Base-by-base conservation (phyloP, 2,888 invertebrate species). In the Linyphia triangularis region DNA sequence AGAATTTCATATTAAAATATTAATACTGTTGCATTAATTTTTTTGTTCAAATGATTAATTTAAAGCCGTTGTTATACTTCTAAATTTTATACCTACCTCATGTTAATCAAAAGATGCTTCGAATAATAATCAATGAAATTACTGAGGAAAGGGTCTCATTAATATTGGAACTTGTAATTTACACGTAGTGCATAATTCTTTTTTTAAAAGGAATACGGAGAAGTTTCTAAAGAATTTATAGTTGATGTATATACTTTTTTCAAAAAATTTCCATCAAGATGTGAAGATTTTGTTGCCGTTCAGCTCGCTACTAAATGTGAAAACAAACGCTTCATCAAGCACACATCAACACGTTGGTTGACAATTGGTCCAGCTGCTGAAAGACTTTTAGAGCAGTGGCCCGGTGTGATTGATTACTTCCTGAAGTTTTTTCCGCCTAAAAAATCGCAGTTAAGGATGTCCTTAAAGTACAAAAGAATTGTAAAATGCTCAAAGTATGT, bases 311-410 rank as follows among this genome's bases (percentile, higher is more conserved):
- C n/a, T n/a, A 57, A 28, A 6, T 19, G 26, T 7, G 30, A 57
- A 28, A 26, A 24, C 26, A 19, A 16, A 13, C n/a, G 30, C 6
- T 22, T 75, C 30, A 10, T 75, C 2, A 75, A 75, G 57, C 59
- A 75, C 57, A 28, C 57, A 9, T 75, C 57, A 7, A 75, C 22
- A 16, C 51, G 59, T 3, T 75, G 75, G 75, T 43, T 75, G 24
- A 75, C 75, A 3, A 19, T 43, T 6, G 75, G n/a, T 16, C 57
- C 75, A 26, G 75, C 22, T 1, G 24, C 51, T 57, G 30, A 59
- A 13, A 75, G 75, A 22, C 30, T 75, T 9, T 28, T 75, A 24
- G 30, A 28, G n/a, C 75, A 51, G 43, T 73, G 43, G 22, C 9
- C 9, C 6, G 57, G 57, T 9, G 33, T 75, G 5, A 22, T 28